Conservation (phyloP, 2,113 vertebrate genomes). For the Nibea albiflora region DNA sequence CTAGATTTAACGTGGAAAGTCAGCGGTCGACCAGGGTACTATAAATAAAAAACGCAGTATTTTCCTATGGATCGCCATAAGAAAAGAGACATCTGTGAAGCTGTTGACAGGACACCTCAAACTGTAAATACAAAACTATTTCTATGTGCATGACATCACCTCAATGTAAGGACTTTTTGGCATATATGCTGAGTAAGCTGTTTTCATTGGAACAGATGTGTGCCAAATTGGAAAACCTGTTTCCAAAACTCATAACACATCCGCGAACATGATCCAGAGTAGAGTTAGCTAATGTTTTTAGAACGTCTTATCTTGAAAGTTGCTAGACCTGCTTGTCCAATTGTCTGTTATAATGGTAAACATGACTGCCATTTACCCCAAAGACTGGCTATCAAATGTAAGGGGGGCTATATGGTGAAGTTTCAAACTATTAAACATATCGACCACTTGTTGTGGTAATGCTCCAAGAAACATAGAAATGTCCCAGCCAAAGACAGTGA, state of each 20-base stretch:
- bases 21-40: neutral
- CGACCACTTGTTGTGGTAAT: neutral
- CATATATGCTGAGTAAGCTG: neutral
- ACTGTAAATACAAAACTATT: neutral
- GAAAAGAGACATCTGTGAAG: neutral
- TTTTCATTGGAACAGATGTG: neutral
- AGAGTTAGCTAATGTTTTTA: neutral
- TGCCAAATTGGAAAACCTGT: neutral
- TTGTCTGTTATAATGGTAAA: neutral
- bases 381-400: neutral
- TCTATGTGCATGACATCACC: neutral
- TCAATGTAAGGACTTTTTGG: neutral
- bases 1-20: neutral
- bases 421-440: neutral
- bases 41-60: neutral
- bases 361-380: neutral
- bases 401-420: neutral
- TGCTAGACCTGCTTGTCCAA: neutral
- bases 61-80: neutral
- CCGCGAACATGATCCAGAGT: neutral
- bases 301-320: neutral
- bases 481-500: neutral
- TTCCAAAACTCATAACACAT: neutral
- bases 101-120: neutral
- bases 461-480: neutral